Evolutionary conservation across 2,888 invertebrate species (phyloP), one percentile per base, ranked within the genome.

Genomic region (Fragum whitleyi): DNA sequence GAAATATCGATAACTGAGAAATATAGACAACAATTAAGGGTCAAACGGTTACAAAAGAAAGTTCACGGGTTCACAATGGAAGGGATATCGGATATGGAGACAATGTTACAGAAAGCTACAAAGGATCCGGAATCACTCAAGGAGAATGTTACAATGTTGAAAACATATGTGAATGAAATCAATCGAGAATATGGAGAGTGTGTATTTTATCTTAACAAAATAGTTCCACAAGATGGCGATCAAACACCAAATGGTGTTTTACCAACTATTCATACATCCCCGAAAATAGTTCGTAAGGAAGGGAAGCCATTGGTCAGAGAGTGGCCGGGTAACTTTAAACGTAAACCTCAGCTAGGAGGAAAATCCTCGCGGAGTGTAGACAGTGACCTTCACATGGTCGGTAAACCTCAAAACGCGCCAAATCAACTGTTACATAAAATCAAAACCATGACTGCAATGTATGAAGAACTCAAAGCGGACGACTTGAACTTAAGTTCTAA

Each of bases 111-210:
- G 32, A 74, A 72, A 28, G 69, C 87, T 26, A 78, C 85, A 21
- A 80, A 78, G 21, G 77, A 81, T 21, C 77, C 79, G 0, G 71
- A 62, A 21, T 26, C 70, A 23, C 59, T 78, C 0, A 61, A 69
- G 62, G 83, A 83, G 3, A 77, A 79, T 61, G 39, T 87, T n/a
- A 68, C 29, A n/a, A 67, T 74, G 29, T 68, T 88, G 16, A 72
- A 81, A 59, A 68, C 81, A 11, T 78, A 77, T 16, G 61, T 88
- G 19, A 79, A 81, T 23, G 80, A 80, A 69, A 81, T 87, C 1
- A 81, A 83, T 23, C 74, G 73, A 32, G 89, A 89, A 71, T 88
- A 89, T 53, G 79, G 83, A 14, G 87, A 86, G 32, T 89, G 88
- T 74, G 74, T 83, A 26, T 55, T 74, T 57, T 88, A 85, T 78